Base-by-base conservation (phyloP, 2,113 vertebrate species). In the Leptobrachium ailaonicum region DNA sequence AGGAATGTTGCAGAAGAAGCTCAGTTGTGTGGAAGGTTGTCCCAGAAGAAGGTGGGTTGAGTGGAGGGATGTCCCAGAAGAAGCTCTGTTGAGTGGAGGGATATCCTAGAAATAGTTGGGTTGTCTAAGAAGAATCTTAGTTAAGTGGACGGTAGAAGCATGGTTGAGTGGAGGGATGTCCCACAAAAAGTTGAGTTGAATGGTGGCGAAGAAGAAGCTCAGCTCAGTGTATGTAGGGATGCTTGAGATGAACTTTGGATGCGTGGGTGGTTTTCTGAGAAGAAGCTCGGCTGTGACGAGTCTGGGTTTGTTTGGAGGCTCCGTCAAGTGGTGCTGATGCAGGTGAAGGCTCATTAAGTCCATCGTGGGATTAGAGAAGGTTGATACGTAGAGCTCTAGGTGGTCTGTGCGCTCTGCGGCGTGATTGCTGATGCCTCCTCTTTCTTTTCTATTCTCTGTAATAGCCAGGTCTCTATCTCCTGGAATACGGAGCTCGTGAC, bases 401-500 rank as follows among this genome's bases (percentile, higher is more conserved):
- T 69, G 53, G 12, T 63, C 40, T 14, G 6, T 6, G 47, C 14
- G 40, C 41, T 8, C 66, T 40, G 53, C 10, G 12, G 7, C 6
- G 64, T 42, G n/a, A 12, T 47, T 43, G 66, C 43, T 10, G 79
- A 56, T 12, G 80, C 9, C 12, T 84, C 79, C 71, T 71, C 86
- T 4, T 77, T 73, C 10, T 40, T 71, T 2, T 85, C 82, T 74
- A 90, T 79, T 85, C 91, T 92, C 79, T 94, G 89, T 41, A 86
- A 85, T 45, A 99, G 89, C 98, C 98, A 99, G 1, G 78, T 77
- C 13, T 89, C 92, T 82, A 98, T 92, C 83, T 98, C 95, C 64
- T 91, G 95, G 87, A 97, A 88, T 83, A 96, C 94, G 0, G 95
- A 92, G 82, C 87, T 90, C 32, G 90, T 89, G 3, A 96, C 95